Evolutionary conservation across 2,797 vertebrate genomes (phyloP), one percentile per base, ranked within the genome.

Genomic region (Chaetophractus vellerosus): DNA sequence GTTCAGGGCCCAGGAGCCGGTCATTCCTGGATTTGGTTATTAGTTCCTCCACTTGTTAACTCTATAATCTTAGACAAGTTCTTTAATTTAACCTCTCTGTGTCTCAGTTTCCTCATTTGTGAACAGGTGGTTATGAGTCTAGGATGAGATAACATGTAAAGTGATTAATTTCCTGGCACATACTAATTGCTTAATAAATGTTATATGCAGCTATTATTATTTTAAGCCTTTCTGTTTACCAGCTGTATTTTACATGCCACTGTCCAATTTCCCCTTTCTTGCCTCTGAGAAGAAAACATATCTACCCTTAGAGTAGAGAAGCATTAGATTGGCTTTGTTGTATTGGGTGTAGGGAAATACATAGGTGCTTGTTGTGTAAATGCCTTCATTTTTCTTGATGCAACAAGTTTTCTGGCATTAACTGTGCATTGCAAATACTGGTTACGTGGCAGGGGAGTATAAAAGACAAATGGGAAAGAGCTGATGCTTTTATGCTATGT

Each of bases 311-410:
- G 41, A 80, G 14, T 91, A 24, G n/a, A 84, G 80, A 96, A 76
- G 36, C 19, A 66, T 23, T 31, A 52, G 2, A 84, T 1, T 81
- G 18, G 50, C 75, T 96, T 96, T 96, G 94, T 75, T 95, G 6
- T 66, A 3, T 63, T 79, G 78, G 69, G 80, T 88, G 36, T 33
- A 3, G 21, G 82, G 93, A 87, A 61, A 81, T 87, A 72, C 63
- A 88, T 75, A 74, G 33, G 59, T 61, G 24, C 45, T 74, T 84
- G 69, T 52, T 95, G 84, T 57, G 52, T 90, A 87, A 68, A 96
- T 74, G 48, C 63, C 85, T 96, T 94, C 33, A 64, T 86, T 96
- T 95, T 96, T 95, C 95, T 92, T 96, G 92, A 95, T 1, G 16
- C 16, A 74, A 90, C 95, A 95, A 24, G 57, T 78, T 85, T 89